These are phyloP conservation scores for Rugalucina vietnamica DNA, from an alignment of 2,888 invertebrate genomes.

Conservation along the genomic window DNA sequence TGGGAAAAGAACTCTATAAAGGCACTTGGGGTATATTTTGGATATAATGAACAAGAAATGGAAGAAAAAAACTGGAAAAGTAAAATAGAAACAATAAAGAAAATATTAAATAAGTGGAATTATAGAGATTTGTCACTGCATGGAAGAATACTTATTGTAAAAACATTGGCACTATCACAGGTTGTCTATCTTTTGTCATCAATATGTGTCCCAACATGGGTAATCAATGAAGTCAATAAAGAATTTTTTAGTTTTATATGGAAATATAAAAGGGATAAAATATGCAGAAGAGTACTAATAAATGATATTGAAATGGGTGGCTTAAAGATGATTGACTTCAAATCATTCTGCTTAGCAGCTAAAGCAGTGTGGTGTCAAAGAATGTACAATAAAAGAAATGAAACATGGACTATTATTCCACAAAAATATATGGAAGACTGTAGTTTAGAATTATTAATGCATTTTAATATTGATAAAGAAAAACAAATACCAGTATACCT, in stretches of 20 bases:
- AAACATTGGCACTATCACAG: background rate
- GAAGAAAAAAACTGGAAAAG: background rate
- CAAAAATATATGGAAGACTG: background rate
- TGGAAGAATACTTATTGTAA: background rate
- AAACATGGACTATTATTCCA: background rate
- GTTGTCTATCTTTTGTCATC: background rate
- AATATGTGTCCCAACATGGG: background rate
- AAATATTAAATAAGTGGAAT: background rate
- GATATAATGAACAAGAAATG: background rate
- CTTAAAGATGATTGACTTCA: background rate
- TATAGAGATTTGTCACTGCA: background rate
- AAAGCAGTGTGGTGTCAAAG: background rate
- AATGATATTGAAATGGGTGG: background rate
- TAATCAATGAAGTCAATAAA: background rate
- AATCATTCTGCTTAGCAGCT: background rate
- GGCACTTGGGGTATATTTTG: background rate
- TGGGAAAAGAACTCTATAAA: background rate
- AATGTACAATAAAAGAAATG: background rate
- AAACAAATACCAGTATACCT: background rate
- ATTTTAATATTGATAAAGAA: background rate
- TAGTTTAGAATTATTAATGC: background rate
- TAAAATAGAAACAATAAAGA: background rate
- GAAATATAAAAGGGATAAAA: slow-evolving; percentile 1
- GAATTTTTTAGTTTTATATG: background rate
- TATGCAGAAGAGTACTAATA: background rate